A percentile compares a stretch with the other conserved stretches of the same genome.
phyloP scores from a whole-genome alignment of 1,140 invertebrate species.

The Parapsyche elsis region DNA sequence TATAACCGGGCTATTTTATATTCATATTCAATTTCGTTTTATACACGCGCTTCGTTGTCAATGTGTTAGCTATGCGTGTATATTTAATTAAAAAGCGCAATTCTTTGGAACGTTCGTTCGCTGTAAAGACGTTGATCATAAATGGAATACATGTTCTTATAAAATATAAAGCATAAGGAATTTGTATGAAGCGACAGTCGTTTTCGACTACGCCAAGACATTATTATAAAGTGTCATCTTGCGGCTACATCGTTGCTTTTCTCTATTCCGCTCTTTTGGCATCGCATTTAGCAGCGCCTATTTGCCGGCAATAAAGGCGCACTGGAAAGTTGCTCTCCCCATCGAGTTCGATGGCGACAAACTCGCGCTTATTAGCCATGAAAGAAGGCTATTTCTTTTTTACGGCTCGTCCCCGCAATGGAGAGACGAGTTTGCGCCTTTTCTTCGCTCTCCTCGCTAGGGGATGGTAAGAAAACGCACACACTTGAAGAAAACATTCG shows the following conservation, averaged over 20 bases:
- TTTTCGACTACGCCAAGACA: not conserved
- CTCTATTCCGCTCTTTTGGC: conserved; percentile 30
- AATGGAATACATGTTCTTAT: not conserved
- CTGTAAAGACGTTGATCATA: not conserved
- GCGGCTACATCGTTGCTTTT: not conserved
- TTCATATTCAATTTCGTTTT: conserved; percentile 22
- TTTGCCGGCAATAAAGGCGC: conserved; percentile 48
- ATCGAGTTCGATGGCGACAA: conserved; percentile 44
- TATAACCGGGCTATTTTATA: no score
- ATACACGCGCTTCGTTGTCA: not conserved
- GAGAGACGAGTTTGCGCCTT: not conserved
- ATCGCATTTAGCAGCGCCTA: conserved; percentile 41
- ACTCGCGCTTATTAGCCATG: conserved; percentile 56
- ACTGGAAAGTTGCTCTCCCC: conserved; percentile 36
- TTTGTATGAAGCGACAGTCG: not conserved
- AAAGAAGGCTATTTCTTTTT: conserved; percentile 51
- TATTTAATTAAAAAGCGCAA: no score
- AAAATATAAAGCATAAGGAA: conserved; percentile 8
- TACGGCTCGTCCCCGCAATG: conserved; percentile 35
- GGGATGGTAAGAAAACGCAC: no score
- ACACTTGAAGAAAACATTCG: not conserved
- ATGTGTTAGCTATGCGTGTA: no score
- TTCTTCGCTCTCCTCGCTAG: no score
- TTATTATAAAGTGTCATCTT: conserved; percentile 29
- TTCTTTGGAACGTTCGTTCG: no score